Base-by-base conservation (phyloP, 2,888 invertebrate genomes). In the Salpingus planirostris region DNA sequence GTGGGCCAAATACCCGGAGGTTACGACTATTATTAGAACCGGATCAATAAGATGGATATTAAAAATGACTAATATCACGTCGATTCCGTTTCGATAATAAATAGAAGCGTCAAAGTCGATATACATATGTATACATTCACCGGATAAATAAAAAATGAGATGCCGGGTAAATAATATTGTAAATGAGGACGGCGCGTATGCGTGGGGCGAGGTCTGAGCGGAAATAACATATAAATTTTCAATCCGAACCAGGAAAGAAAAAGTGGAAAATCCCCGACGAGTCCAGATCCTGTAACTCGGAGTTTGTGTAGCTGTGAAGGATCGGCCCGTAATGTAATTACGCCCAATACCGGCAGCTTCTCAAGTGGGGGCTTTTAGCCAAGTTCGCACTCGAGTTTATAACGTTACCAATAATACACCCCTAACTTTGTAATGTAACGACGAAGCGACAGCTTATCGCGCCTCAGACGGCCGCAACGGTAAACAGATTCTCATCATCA, bases 361-460 rank as follows among this genome's bases (percentile, higher is more conserved):
- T 54, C 49, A 47, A 53, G 56, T 49, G 46, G 52, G 49, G 41
- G 58, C 59, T 57, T 58, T 57, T 52, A 58, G 55, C 54, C 44
- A 53, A 57, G 54, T 58, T 58, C 55, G 52, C 53, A 54, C 57
- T 57, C 47, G 50, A 55, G 52, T 52, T 53, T 54, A 56, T 52
- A 52, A 49, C 54, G 50, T 56, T 59, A 57, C 50, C 55, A 52
- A 55, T 55, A 59, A 56, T 54, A 54, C 49, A 47, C 49, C 50
- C 49, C 49, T 43, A 49, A 49, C 46, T 49, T 49, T 43, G 42
- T n/a, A n/a, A n/a, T n/a, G n/a, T n/a, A n/a, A 40, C 33, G 33
- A 31, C 32, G 22, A 22, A 22, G 15, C 24, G 31, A 24, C 28
- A 13, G 31, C 15, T 27, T 24, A 14, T 23, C 30, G n/a, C n/a